Base-by-base conservation (phyloP, 92 coral and sea anemone species). In the Palythoa caribaeorum region DNA sequence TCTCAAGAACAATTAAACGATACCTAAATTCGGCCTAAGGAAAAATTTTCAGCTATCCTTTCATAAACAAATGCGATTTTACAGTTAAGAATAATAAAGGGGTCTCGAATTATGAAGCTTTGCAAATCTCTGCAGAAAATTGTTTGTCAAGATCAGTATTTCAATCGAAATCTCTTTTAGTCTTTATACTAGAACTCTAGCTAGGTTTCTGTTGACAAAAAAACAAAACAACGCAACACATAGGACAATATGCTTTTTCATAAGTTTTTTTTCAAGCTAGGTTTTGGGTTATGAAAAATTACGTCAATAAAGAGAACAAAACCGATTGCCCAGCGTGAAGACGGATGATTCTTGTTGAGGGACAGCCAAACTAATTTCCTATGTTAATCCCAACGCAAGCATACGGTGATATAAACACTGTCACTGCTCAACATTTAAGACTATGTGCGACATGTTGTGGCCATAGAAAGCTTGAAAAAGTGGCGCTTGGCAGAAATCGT, bases 361-460 rank as follows among this genome's bases (percentile, higher is more conserved):
- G 76, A 47, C 39, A 44, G 66, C 75, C 44, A 81, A 81, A 81
- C 86, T 65, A 81, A 81, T 81, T 81, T 81, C 76, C 86, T 81
- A 63, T 81, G 60, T 80, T 80, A 80, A 78, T 78, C 57, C 83
- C 13, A 53, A 50, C 66, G 37, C 70, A 54, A 40, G 59, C 85
- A 19, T 80, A 65, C 36, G 44, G 55, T 9, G 73, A 65, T 63
- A 57, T 21, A 37, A 35, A 44, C 50, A 44, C 50, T 59, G 65
- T 2, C n/a, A 59, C 66, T 9, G 14, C 63, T 11, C 70, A n/a
- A 63, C n/a, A 63, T 19, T 66, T 47, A 44, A 11, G 7, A 21
- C 19, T n/a, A 71, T 39, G 20, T 39, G 76, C 63, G 86, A 68
- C 54, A 38, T 38, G 55, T 36, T 44, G n/a, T 48, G 52, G 44